phyloP scores from a whole-genome alignment of 1,140 invertebrate genomes.

The Potamilus streckersoni region DNA sequence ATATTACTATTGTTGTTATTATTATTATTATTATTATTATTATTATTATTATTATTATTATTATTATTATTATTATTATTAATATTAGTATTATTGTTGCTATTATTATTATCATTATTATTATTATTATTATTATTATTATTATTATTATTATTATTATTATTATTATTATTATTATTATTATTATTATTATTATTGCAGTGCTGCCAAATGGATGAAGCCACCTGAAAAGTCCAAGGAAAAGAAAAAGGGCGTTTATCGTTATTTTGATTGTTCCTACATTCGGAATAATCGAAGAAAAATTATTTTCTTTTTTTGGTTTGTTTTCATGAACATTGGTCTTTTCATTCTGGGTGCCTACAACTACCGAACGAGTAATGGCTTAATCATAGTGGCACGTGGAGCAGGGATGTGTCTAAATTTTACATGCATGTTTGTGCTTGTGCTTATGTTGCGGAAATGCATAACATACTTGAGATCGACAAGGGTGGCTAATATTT shows the following conservation, averaged over 20 bases:
- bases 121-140: too few relatives aligned
- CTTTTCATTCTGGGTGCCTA: conserved; percentile 71
- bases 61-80: too few relatives aligned
- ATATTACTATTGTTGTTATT: too few relatives aligned
- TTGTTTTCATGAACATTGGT: conserved; percentile 41
- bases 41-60: too few relatives aligned
- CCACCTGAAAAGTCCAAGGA: conserved; percentile 34
- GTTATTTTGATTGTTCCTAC: conserved; percentile 70
- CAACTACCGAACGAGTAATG: conserved; percentile 79
- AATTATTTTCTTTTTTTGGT: conserved; percentile 80
- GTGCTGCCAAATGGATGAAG: conserved; percentile 55
- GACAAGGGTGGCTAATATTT: conserved; percentile 77
- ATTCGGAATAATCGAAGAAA: conserved; percentile 91
- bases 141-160: too few relatives aligned
- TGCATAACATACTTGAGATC: conserved; percentile 85
- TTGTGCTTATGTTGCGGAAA: conserved; percentile 88
- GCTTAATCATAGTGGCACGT: conserved; percentile 62
- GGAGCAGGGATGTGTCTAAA: conserved; percentile 77
- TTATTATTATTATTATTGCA: conserved; percentile 32
- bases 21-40: too few relatives aligned
- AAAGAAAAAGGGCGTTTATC: conserved; percentile 5
- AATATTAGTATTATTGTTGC: too few relatives aligned
- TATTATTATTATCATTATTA: too few relatives aligned
- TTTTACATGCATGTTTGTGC: conserved; percentile 89
- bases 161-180: too few relatives aligned